phyloP scores from a whole-genome alignment of 2,797 vertebrate genomes.

The Phyllotis vaccarum region DNA sequence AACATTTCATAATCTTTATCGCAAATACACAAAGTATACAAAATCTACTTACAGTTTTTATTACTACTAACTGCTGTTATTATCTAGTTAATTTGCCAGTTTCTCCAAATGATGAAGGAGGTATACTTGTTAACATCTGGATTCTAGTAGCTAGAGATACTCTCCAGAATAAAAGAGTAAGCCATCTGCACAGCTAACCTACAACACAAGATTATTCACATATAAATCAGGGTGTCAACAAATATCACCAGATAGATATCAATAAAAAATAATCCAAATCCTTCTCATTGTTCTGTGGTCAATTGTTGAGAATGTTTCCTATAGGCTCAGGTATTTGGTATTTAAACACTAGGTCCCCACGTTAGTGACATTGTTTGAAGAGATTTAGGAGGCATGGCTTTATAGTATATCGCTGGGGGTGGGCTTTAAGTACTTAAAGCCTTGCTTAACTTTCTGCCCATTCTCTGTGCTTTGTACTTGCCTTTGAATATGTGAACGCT shows the following conservation, averaged over 20 bases:
- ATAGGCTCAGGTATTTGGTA: not conserved
- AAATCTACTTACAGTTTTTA: conserved; percentile 2
- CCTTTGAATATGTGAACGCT: not conserved
- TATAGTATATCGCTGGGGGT: not conserved
- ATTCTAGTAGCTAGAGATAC: not conserved
- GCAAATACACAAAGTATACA: conserved; percentile 48
- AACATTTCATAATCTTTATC: conserved; percentile 53
- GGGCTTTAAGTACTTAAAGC: not conserved
- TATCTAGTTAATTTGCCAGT: not conserved
- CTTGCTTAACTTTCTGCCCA: not conserved
- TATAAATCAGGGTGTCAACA: conserved; percentile 15
- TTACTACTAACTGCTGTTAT: not conserved
- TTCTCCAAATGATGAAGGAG: conserved; percentile 28
- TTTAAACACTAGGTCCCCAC: not conserved
- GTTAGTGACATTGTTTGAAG: not conserved
- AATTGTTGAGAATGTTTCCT: not conserved
- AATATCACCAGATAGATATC: not conserved
- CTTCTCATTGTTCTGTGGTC: not conserved
- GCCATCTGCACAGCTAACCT: not conserved
- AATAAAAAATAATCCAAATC: conserved; percentile 16
- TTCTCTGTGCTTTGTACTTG: not conserved
- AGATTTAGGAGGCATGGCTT: not conserved
- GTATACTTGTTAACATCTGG: not conserved
- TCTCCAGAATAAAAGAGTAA: conserved; percentile 51
- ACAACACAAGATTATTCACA: not conserved